These are phyloP conservation scores for Montipora sp. DNA, from an alignment of 64 coral and sea anemone species.

Conservation along the genomic window DNA sequence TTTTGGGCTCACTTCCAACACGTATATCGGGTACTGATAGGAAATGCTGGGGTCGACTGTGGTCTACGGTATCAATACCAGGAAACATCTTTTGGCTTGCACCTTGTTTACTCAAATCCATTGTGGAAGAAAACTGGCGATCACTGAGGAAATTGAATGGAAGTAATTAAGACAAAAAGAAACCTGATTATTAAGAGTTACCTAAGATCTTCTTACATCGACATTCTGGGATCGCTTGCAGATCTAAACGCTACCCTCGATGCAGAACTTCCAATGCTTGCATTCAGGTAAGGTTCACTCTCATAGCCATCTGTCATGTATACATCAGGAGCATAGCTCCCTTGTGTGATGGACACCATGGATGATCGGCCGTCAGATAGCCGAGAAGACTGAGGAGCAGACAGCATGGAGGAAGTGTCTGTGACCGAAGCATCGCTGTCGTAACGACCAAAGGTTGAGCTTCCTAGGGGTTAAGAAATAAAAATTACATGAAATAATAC, in stretches of 20 bases:
- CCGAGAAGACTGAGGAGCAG: constrained; percentile 74
- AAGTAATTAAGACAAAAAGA: neutral
- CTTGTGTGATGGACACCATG: constrained; percentile 82
- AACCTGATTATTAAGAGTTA: too few relatives aligned
- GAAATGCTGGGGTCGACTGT: neutral
- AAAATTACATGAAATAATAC: neutral
- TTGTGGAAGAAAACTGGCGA: constrained; percentile 25
- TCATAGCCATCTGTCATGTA: constrained; percentile 91
- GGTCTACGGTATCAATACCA: constrained; percentile 25
- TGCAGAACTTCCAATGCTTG: constrained; percentile 76
- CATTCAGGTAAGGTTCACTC: constrained; percentile 69
- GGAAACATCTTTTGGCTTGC: constrained; percentile 6
- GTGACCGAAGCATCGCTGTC: constrained; percentile 80
- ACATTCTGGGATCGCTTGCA: constrained; percentile 41
- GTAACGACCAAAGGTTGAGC: constrained; percentile 64
- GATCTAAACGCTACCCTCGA: constrained; percentile 48
- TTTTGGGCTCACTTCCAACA: neutral
- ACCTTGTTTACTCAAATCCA: constrained; percentile 29
- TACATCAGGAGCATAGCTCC: constrained; percentile 90
- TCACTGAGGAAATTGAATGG: neutral
- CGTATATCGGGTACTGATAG: constrained; percentile 41
- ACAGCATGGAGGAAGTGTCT: constrained; percentile 73
- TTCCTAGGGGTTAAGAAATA: constrained; percentile 26
- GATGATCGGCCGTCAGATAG: constrained; percentile 93
- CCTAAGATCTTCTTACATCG: constrained; percentile 26